Evolutionary conservation across 2,888 invertebrate species (phyloP).

Genomic region (Protodeltote pygarga): DNA sequence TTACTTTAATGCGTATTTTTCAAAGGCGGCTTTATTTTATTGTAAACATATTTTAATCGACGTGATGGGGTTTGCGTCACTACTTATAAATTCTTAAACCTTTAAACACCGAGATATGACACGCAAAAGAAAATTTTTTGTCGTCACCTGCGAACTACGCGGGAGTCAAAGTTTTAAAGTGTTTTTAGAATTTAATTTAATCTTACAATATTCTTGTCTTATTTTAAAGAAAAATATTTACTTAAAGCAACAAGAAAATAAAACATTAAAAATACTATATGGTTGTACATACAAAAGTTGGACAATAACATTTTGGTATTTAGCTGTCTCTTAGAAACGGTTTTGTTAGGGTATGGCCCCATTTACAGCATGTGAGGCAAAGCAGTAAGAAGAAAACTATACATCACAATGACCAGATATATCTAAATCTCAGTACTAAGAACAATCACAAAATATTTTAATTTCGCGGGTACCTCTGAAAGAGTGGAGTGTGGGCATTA

Average conservation of each 20-base stretch:
- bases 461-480: no score
- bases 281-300: slow-evolving; percentile 1
- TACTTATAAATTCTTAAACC: slow-evolving; percentile 61
- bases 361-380: background rate
- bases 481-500: no score
- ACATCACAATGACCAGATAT: no score
- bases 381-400: background rate
- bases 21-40: slow-evolving; percentile 57
- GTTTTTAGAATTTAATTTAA: no score
- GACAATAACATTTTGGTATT: slow-evolving; percentile 26
- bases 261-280: slow-evolving; percentile 5
- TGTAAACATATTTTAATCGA: slow-evolving; percentile 54
- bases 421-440: no score
- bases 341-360: slow-evolving; percentile 15
- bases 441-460: no score
- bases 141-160: no score
- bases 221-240: slow-evolving; percentile 1
- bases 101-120: slow-evolving; percentile 61
- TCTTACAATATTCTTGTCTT: no score
- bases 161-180: no score
- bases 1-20: slow-evolving; percentile 52
- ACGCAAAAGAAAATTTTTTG: no score
- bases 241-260: slow-evolving; percentile 10
- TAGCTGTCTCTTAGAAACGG: slow-evolving; percentile 37
- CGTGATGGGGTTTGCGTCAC: slow-evolving; percentile 53